These are phyloP conservation scores for Columba livia DNA, from an alignment of 2,113 vertebrate genomes.

Conservation along the genomic window DNA sequence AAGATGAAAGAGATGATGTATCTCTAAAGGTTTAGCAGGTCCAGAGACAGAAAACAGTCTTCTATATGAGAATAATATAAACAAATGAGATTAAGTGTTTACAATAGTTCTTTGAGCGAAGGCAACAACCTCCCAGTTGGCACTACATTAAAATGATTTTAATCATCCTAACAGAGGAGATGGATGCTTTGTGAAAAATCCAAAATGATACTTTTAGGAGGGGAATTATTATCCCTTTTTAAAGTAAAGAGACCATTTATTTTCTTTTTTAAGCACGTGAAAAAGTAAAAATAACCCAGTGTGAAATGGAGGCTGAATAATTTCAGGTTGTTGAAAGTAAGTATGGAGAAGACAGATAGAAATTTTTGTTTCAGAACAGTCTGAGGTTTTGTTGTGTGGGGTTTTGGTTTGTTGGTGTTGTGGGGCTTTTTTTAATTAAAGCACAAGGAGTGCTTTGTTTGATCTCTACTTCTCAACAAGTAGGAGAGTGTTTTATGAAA, in stretches of 20 bases:
- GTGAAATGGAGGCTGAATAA: not conserved
- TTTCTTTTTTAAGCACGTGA: not conserved
- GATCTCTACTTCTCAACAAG: not conserved
- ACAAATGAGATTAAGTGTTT: slow-evolving; percentile 61
- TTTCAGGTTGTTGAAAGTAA: not conserved
- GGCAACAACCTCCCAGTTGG: slow-evolving; percentile 45
- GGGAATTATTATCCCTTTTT: not conserved
- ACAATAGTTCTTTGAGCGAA: slow-evolving; percentile 64
- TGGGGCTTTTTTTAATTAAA: not conserved
- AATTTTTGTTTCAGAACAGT: not conserved
- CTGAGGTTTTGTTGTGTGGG: not conserved
- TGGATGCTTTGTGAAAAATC: slow-evolving; percentile 52
- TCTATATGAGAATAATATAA: slow-evolving; percentile 50
- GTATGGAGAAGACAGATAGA: not conserved
- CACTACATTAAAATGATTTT: slow-evolving; percentile 74
- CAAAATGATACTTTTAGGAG: slow-evolving; percentile 10
- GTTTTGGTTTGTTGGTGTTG: not conserved
- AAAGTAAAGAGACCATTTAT: not conserved
- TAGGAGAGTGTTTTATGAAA: not conserved
- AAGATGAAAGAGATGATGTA: slow-evolving; percentile 67
- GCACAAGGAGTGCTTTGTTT: not conserved
- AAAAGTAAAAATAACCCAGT: not conserved
- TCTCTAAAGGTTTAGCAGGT: slow-evolving; percentile 57
- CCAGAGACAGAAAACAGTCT: slow-evolving; percentile 53
- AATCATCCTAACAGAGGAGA: slow-evolving; percentile 53